These are phyloP conservation scores for Zaprionus ghesquierei DNA, from an alignment of 1,140 invertebrate genomes.

Conservation along the genomic window DNA sequence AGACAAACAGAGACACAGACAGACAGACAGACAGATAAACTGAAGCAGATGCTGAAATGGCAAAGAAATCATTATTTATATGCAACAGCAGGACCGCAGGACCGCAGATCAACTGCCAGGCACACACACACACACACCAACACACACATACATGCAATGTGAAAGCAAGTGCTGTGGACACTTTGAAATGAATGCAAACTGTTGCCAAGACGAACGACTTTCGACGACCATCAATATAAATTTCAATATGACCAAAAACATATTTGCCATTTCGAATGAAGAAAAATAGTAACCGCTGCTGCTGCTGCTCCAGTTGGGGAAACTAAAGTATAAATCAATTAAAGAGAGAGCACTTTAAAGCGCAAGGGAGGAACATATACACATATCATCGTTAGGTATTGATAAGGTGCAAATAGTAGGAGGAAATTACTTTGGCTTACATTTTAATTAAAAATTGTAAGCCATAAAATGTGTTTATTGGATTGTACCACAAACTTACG, in stretches of 20 bases:
- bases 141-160: not conserved
- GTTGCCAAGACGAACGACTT: conserved; percentile 53
- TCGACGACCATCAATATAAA: conserved; percentile 63
- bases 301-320: too few relatives aligned
- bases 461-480: not conserved
- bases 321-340: conserved; percentile 33
- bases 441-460: not conserved
- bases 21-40: not conserved
- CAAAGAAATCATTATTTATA: conserved; percentile 67
- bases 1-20: not conserved
- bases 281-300: conserved; percentile 33
- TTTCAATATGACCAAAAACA: conserved; percentile 60
- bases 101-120: conserved; percentile 32
- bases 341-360: not conserved
- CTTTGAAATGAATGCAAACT: conserved; percentile 60
- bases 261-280: conserved; percentile 43
- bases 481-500: not conserved
- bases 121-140: not conserved
- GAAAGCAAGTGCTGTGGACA: conserved; percentile 1
- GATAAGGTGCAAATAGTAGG: too few relatives aligned
- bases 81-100: conserved; percentile 29
- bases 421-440: not conserved
- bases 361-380: not conserved
- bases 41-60: conserved; percentile 39
- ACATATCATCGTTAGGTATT: not conserved